Evolutionary conservation across 2,797 vertebrate genomes (phyloP), one percentile per base, ranked within the genome.

Genomic region (Bucorvus abyssinicus): DNA sequence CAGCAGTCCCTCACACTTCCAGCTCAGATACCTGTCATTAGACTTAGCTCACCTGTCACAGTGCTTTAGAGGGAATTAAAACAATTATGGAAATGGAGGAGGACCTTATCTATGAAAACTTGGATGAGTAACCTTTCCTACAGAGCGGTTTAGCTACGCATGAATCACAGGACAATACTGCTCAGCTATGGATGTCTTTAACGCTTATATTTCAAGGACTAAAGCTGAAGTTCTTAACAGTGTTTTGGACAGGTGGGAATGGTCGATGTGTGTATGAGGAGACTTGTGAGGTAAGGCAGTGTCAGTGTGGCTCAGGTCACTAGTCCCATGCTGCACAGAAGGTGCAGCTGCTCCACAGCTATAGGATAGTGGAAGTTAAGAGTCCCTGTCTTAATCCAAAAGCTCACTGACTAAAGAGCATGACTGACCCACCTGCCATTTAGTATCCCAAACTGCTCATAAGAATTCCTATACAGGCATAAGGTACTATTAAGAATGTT

Each of bases 111-210:
- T 45, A 4, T 55, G 50, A 68, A 55, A 42, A 15, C n/a, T 3
- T n/a, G 79, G 60, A 10, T 50, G 36, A 87, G 57, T 75, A 75
- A 84, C 30, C 18, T 88, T 80, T 78, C 65, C 63, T 55, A 18
- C 1, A 0, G 68, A 3, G 0, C 59, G 13, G 6, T 4, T 75
- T 55, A 73, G 60, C 42, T 87, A n/a, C 30, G 69, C 1, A 0
- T 29, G 38, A 57, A n/a, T 89, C 52, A 55, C 42, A 30, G 44
- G 59, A 49, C 59, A 84, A 16, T 24, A 7, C 32, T 23, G 6
- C 19, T 91, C 38, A 78, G 71, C 26, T 27, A 3, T 16, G 12
- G 38, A 23, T 71, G 55, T 59, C 60, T 68, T 27, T 19, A n/a
- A 23, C 8, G 16, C 26, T 20, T 76, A 7, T 14, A 27, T 53